Base-by-base conservation (phyloP, 2,888 invertebrate species). In the Argyresthia albistria region DNA sequence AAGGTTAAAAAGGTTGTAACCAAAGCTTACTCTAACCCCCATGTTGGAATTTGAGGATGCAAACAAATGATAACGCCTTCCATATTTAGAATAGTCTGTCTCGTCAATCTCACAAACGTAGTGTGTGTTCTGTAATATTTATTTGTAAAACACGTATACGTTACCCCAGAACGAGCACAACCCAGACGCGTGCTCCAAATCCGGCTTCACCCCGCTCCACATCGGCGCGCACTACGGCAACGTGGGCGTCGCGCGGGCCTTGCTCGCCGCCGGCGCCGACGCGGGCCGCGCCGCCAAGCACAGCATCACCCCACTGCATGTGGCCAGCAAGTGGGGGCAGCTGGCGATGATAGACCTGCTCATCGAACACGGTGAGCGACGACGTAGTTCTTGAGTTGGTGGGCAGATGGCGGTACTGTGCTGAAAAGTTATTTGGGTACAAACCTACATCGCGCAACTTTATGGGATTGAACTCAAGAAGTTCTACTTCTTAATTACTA, bases 161-260 rank as follows among this genome's bases (percentile, higher is more conserved):
- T n/a, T n/a, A n/a, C 25, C 65, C 0, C 81, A 94, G 90, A 97
- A 97, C 80, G 97, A 98, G 73, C 96, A 97, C 82, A 97, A 98
- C 78, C 97, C 98, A 0, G 98, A 99, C 79, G 96, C 97, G 3
- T 96, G 97, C 54, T 97, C 97, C 1, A 98, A 98, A 84, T 97
- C 97, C 57, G 98, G 98, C 35, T 99, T 99, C 81, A 99, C 99
- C 0, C 98, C 99, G 0, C 90, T 99, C 36, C 99, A 99, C 83
- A 99, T 99, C 64, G 97, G 98, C 15, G 95, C 99, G 4, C 99
- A 99, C 88, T 99, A 99, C 80, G 98, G 99, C 52, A 99, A 99
- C 81, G 95, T 96, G 58, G 95, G 95, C 64, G 96, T 98, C 57
- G 98, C 97, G 3, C 92, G 92, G 57, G 90, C 99, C 53, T 88